phyloP scores from a whole-genome alignment of 2,113 vertebrate genomes.

The Amblyopsis rosae region DNA sequence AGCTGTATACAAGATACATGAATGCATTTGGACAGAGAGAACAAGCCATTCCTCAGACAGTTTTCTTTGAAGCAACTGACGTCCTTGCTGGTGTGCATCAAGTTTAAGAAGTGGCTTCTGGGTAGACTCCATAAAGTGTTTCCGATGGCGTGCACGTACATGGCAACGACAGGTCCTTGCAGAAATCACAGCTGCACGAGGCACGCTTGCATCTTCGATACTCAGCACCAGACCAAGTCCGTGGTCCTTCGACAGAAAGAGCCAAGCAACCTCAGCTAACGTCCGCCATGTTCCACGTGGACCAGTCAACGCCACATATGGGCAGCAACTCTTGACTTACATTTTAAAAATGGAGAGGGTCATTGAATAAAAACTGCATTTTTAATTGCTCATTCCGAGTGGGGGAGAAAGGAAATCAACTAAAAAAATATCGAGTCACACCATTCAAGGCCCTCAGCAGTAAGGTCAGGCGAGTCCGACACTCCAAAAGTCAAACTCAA shows the following conservation, averaged over 20 bases:
- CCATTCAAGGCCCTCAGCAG: neutral
- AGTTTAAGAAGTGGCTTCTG: conserved; percentile 19
- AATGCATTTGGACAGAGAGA: conserved; percentile 1
- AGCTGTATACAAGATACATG: conserved; percentile 11
- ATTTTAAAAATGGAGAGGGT: neutral
- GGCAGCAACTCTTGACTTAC: conserved; percentile 5
- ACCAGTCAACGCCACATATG: neutral
- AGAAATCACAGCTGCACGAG: conserved; percentile 7
- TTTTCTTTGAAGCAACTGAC: conserved; percentile 13
- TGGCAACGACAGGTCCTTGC: neutral
- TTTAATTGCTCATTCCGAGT: neutral
- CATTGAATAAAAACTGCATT: too few relatives aligned
- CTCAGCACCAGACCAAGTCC: too few relatives aligned
- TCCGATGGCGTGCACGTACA: neutral
- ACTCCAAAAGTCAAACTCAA: conserved; percentile 3
- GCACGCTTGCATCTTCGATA: neutral
- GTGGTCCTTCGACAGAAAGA: too few relatives aligned
- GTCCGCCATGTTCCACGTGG: neutral
- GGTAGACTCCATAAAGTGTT: conserved; percentile 6
- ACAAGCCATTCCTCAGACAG: conserved; percentile 5
- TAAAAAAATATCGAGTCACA: neutral
- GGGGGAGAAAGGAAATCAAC: too few relatives aligned
- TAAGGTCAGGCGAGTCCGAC: neutral
- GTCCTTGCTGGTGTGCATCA: conserved; percentile 61
- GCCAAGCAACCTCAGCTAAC: too few relatives aligned